Conservation (phyloP, 2,888 invertebrate species). For the Ochropleura plecta region DNA sequence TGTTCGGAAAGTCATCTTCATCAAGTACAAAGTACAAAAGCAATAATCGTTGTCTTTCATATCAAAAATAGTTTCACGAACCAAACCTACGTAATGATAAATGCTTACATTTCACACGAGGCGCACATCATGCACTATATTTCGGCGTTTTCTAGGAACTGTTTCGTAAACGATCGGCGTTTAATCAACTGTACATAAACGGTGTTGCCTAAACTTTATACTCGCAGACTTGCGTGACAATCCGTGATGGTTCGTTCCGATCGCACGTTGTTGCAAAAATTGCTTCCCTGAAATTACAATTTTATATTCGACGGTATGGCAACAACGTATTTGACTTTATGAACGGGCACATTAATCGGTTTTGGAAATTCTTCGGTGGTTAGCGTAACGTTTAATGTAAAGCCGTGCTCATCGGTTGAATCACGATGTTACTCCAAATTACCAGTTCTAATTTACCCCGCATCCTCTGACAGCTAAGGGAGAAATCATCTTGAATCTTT, state of each 20-base stretch:
- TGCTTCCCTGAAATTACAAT: slow-evolving; percentile 71
- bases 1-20: slow-evolving; percentile 8
- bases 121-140: slow-evolving; percentile 54
- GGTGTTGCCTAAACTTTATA: slow-evolving; percentile 75
- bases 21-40: slow-evolving; percentile 11
- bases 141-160: slow-evolving; percentile 67
- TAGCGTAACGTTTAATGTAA: slow-evolving; percentile 48
- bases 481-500: slow-evolving; percentile 15
- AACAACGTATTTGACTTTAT: slow-evolving; percentile 54
- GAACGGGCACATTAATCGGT: slow-evolving; percentile 54
- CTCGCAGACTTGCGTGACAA: slow-evolving; percentile 79
- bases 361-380: slow-evolving; percentile 60
- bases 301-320: slow-evolving; percentile 63
- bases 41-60: slow-evolving; percentile 18
- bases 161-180: slow-evolving; percentile 68
- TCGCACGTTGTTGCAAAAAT: slow-evolving; percentile 71
- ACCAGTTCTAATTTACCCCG: slow-evolving; percentile 35
- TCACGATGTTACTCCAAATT: slow-evolving; percentile 52
- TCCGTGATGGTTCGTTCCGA: slow-evolving; percentile 76
- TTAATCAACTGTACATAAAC: slow-evolving; percentile 65
- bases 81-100: slow-evolving; percentile 49
- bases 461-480: slow-evolving; percentile 12
- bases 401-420: slow-evolving; percentile 53
- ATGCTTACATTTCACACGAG: slow-evolving; percentile 46
- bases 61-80: slow-evolving; percentile 43